Evolutionary conservation across 2,113 vertebrate species (phyloP), one percentile per base, ranked within the genome.

Genomic region (Collichthys lucidus): DNA sequence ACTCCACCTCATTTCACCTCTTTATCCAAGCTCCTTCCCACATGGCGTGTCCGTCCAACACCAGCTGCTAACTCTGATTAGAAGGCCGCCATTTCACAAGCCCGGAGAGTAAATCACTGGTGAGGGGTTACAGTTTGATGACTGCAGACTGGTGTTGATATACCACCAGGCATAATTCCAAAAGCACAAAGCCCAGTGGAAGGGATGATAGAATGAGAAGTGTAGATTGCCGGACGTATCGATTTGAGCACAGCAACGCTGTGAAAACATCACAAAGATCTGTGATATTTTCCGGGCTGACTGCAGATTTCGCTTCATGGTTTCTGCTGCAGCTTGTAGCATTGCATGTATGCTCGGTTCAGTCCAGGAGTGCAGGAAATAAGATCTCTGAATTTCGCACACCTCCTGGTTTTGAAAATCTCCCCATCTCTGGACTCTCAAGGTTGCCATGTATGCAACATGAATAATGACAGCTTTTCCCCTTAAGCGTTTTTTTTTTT

Each of bases 41-140:
- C 64, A 52, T 56, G 79, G 64, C 44, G 22, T 26, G 24, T 79
- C 60, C 12, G 67, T 76, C 74, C 29, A 9, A 80, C 73, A 84
- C 73, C 76, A 73, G 82, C 86, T 83, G 77, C 74, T 66, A 66
- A 57, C 70, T 63, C 76, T 86, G 89, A 93, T 89, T 90, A 90
- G 82, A 90, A 78, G 46, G 8, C 61, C 35, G 1, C 22, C 73
- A 80, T 85, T 87, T 91, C 86, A 91, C 77, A 61, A 76, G 68
- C 62, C 55, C 5, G 24, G 55, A 17, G 44, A 49, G 79, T 89
- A 88, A 91, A 90, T 93, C 81, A 74, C 47, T 47, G 83, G 59
- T 64, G 29, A 52, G 79, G n/a, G 73, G 68, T 87, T 82, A 86
- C 77, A 86, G 86, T 91, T 89, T 89, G 75, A 87, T 82, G 87